Base-by-base conservation (phyloP, 2,113 vertebrate genomes). In the Sphaerodactylus townsendi region DNA sequence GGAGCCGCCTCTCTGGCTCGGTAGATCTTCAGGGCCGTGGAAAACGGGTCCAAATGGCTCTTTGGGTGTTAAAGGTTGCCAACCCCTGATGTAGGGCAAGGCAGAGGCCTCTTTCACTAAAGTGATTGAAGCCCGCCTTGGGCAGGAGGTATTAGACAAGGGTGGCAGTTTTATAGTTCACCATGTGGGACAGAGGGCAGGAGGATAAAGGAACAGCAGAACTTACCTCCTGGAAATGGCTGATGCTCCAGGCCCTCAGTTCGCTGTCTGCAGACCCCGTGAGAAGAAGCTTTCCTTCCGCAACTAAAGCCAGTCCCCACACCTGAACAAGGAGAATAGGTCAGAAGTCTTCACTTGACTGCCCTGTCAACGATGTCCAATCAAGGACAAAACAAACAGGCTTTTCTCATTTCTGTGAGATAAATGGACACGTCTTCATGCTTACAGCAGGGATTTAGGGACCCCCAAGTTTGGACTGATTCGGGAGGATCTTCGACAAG, bases 221-320 rank as follows among this genome's bases (percentile, higher is more conserved):
- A 41, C 88, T 92, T 92, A 94, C 94, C 86, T 94, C 92, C 70
- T 92, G 72, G 46, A 97, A 92, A 84, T 97, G 98, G 0, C 28
- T 28, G 76, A 99, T 95, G 92, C 98, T 96, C 98, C 98, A 99
- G 35, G 96, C 98, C 72, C 99, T 94, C 15, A 99, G 97, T 77
- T 99, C 98, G 79, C 98, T 99, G 96, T 99, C 99, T 1, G 97
- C 96, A 0, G 98, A 96, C 19, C 99, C 98, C 0, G 98, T 99
- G 59, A 99, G 85, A 86, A 99, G 94, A 74, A 97, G 92, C 65
- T 91, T 97, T 91, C 98, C 97, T 88, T 96, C 86, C 0, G 98
- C 97, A 65, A 99, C 84, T 90, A 99, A 92, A 80, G 92, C 96
- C 95, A 99, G 95, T 0, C 97, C 97, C 99, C 99, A 99, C 23